Evolutionary conservation across 2,113 vertebrate genomes (phyloP).

Genomic region (Periophthalmodon schlosseri): DNA sequence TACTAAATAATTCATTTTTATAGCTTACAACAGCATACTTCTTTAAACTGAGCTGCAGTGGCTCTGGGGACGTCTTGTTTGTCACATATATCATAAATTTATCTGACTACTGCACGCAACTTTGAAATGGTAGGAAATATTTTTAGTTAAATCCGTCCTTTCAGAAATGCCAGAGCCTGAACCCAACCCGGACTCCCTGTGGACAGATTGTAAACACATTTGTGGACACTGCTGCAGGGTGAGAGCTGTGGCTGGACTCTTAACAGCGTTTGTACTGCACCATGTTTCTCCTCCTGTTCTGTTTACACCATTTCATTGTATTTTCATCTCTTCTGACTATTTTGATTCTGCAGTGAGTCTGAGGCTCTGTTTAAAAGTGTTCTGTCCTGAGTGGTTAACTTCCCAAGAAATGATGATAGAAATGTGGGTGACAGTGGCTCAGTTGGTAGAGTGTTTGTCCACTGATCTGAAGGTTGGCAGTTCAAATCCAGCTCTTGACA

Average conservation of each 20-base stretch:
- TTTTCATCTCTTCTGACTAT: too few species aligned
- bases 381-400: too few species aligned
- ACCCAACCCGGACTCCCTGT: not conserved
- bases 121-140: not conserved
- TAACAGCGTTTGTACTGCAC: not conserved
- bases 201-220: not conserved
- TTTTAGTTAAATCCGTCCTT: not conserved
- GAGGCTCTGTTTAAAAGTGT: too few species aligned
- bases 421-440: too few species aligned
- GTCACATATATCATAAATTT: too few species aligned
- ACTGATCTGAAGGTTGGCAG: too few species aligned
- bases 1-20: not conserved
- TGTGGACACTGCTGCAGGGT: not conserved
- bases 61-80: not conserved
- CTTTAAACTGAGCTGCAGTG: not conserved
- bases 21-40: not conserved
- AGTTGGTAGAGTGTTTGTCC: too few species aligned
- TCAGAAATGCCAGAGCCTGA: not conserved
- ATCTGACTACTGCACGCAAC: not conserved
- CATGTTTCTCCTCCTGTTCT: not conserved
- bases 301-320: too few species aligned
- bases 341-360: too few species aligned
- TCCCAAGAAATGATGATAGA: too few species aligned
- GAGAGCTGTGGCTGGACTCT: not conserved
- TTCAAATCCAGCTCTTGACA: too few species aligned